These are phyloP conservation scores for Poicephalus meyeri DNA, from an alignment of 2,113 vertebrate genomes.

Conservation along the genomic window DNA sequence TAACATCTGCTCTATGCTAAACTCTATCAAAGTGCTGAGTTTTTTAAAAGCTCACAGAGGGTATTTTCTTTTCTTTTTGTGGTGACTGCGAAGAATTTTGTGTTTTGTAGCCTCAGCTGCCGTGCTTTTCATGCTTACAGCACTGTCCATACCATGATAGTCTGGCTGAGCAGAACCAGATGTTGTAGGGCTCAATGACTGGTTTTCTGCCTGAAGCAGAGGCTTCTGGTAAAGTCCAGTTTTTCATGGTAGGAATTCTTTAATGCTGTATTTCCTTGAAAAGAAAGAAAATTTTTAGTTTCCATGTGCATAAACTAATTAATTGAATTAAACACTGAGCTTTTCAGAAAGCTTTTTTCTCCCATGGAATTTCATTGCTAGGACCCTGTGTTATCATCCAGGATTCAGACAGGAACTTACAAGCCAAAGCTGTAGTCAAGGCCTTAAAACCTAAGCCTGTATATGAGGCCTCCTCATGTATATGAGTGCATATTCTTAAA, in stretches of 20 bases:
- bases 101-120: not conserved
- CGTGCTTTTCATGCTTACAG: not conserved
- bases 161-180: not conserved
- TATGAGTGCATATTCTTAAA: not conserved
- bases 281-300: not conserved
- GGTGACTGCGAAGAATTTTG: not conserved
- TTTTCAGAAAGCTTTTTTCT: not conserved
- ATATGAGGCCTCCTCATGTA: not conserved
- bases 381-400: not conserved
- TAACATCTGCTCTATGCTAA: not conserved
- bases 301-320: rapidly evolving
- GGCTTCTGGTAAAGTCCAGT: not conserved
- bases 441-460: not conserved
- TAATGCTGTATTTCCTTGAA: not conserved
- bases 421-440: not conserved
- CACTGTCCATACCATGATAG: not conserved
- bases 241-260: not conserved
- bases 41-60: not conserved
- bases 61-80: not conserved
- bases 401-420: rapidly evolving
- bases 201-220: not conserved
- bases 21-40: not conserved
- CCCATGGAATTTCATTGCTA: not conserved
- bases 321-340: not conserved
- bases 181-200: not conserved